Evolutionary conservation across 2,888 invertebrate genomes (phyloP), one percentile per base, ranked within the genome.

Genomic region (Protonemura montana): DNA sequence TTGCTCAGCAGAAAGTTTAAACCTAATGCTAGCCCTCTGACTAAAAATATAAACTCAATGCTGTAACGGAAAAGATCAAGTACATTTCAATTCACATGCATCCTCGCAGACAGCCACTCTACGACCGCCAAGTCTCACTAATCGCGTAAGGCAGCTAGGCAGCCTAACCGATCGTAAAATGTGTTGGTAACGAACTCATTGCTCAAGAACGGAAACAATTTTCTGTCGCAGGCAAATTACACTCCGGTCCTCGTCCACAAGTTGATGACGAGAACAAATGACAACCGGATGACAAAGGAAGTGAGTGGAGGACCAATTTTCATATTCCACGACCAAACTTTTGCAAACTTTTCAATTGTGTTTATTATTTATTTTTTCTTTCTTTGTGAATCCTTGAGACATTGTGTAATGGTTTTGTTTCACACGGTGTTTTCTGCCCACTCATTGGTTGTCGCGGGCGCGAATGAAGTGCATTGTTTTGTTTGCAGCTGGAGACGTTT

Each of bases 221-320:
- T 59, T 59, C 59, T 59, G 59, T 84, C 59, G 27, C 84, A 84
- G 84, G 84, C 84, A 5, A 84, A 84, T 76, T 25, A 30, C n/a
- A 76, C 84, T 26, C 76, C 84, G 3, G 28, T 84, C 13, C 25
- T 76, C 10, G 84, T 84, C 10, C 42, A 84, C 76, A 84, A 84
- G 84, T 29, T 84, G n/a, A 13, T 84, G 29, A 59, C 26, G 84
- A 84, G 27, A 59, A 84, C 27, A 21, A 2, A 26, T 2, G 59
- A 84, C 84, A 1, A 59, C 13, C 26, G 59, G 76, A n/a, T 84
- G 0, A 84, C 16, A 6, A 10, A 13, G 59, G 84, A 59, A 26
- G 84, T 84, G 59, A 84, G 35, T 26, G 25, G 6, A 16, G 28
- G 5, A 27, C 21, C 59, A 59, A 59, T 59, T 35, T 59, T 59